Base-by-base conservation (phyloP, 2,888 invertebrate genomes). In the Philhelius pedissequus region DNA sequence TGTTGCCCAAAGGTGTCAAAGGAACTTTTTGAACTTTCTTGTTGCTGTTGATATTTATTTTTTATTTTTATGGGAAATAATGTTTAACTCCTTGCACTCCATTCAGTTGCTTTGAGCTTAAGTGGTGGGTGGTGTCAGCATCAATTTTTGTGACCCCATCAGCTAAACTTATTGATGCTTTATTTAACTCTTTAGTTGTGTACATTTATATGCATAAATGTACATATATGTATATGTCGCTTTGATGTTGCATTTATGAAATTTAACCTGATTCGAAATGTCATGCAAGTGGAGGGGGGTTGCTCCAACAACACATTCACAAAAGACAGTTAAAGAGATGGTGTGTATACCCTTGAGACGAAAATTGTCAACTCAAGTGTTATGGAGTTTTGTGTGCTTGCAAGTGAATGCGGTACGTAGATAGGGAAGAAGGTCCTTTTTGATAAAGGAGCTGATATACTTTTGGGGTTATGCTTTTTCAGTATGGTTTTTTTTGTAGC, bases 231-330 rank as follows among this genome's bases (percentile, higher is more conserved):
- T 15, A 27, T 68, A 15, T 25, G 27, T 18, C 7, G 52, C 83
- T 83, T 83, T 83, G 83, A 83, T 83, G 83, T 83, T 83, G 78
- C 78, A 75, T 70, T 83, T 79, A 70, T 83, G 69, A 74, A 83
- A 83, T 83, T 78, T 83, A 66, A 74, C 54, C 58, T 56, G 27
- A 50, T 30, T 43, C 45, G 20, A 18, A 1, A 5, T n/a, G 38
- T 45, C 3, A 18, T 25, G 18, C 30, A 8, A n/a, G n/a, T n/a
- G 43, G 11, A 13, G 66, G 3, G 27, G 11, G 32, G 6, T 15
- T 13, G 18, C 22, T 74, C 64, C 73, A 78, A 66, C 50, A 83
- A 40, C 18, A 60, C 38, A 45, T 43, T 13, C 1, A 15, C 11
- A 35, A 13, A 56, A 5, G n/a, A 30, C 7, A 15, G 9, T 4